phyloP scores from a whole-genome alignment of 37 sponge, comb jelly and placozoan species.

The Petrosia ficiformis region DNA sequence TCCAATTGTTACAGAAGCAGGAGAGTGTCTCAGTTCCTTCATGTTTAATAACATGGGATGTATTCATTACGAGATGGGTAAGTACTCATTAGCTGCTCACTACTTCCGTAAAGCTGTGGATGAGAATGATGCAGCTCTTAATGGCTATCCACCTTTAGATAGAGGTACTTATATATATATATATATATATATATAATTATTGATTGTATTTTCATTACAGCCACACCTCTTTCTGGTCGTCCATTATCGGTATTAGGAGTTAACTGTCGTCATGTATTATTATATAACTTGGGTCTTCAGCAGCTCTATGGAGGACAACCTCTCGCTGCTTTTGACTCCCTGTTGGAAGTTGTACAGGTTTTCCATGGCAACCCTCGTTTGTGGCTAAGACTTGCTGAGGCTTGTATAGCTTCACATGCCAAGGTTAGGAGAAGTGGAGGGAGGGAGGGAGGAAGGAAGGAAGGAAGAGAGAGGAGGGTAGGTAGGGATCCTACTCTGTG shows the following conservation, averaged over 20 bases:
- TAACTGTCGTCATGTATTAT: conserved; percentile 87
- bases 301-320: conserved; percentile 90
- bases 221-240: conserved; percentile 82
- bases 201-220: conserved; percentile 14
- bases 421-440: conserved; percentile 44
- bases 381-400: conserved; percentile 95
- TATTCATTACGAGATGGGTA: conserved; percentile 80
- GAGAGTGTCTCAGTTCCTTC: conserved; percentile 87
- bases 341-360: conserved; percentile 87
- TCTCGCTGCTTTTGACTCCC: conserved; percentile 84
- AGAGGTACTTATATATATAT: conserved; percentile 35
- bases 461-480: not conserved
- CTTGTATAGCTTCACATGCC: conserved; percentile 78
- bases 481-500: not conserved
- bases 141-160: conserved; percentile 79
- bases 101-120: conserved; percentile 91
- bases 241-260: conserved; percentile 76
- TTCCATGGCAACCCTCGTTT: conserved; percentile 88
- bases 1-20: conserved; percentile 72
- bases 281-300: conserved; percentile 93
- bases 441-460: conserved; percentile 2
- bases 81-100: conserved; percentile 82
- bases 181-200: not conserved
- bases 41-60: conserved; percentile 96
- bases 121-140: conserved; percentile 90